Evolutionary conservation across 2,888 invertebrate species (phyloP).

Genomic region (Athrips mouffetella): DNA sequence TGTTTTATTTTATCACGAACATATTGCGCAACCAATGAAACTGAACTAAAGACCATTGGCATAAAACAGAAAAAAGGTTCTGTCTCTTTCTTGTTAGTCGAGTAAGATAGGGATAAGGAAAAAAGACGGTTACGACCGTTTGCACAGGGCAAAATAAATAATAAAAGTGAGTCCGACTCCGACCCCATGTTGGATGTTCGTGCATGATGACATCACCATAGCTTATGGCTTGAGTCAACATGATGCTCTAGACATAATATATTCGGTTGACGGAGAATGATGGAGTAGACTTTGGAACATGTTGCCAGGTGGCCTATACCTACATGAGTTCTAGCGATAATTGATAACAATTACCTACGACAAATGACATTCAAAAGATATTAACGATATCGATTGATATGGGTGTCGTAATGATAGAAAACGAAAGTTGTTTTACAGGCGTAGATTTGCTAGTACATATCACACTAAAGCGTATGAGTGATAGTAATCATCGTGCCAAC

Average conservation of each 20-base stretch:
- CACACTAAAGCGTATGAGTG: too few species aligned
- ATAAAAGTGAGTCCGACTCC: slow-evolving; percentile 50
- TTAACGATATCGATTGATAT: slow-evolving; percentile 22
- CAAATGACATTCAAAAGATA: slow-evolving; percentile 16
- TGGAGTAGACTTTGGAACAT: slow-evolving; percentile 27
- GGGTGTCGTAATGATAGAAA: neutral
- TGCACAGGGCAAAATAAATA: slow-evolving; percentile 68
- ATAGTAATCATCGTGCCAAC: too few species aligned
- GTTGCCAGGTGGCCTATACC: slow-evolving; percentile 47
- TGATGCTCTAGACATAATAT: slow-evolving; percentile 40
- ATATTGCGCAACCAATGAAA: slow-evolving; percentile 19
- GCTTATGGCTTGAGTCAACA: slow-evolving; percentile 70
- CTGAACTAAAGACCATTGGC: slow-evolving; percentile 53
- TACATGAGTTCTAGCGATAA: neutral
- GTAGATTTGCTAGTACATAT: too few species aligned
- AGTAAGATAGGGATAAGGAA: slow-evolving; percentile 52
- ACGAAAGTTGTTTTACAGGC: neutral
- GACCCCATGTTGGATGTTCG: slow-evolving; percentile 57
- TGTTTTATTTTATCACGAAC: slow-evolving; percentile 25
- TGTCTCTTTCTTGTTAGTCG: slow-evolving; percentile 40
- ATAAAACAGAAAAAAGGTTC: slow-evolving; percentile 54
- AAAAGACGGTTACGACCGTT: slow-evolving; percentile 69
- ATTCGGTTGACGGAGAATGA: slow-evolving; percentile 40
- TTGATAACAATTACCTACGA: neutral
- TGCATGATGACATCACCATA: slow-evolving; percentile 64